Percentiles rank a stretch among this genome's conserved stretches.
Evolutionary conservation across 2,797 vertebrate genomes (phyloP).

Genomic region (Eulemur coronatus): DNA sequence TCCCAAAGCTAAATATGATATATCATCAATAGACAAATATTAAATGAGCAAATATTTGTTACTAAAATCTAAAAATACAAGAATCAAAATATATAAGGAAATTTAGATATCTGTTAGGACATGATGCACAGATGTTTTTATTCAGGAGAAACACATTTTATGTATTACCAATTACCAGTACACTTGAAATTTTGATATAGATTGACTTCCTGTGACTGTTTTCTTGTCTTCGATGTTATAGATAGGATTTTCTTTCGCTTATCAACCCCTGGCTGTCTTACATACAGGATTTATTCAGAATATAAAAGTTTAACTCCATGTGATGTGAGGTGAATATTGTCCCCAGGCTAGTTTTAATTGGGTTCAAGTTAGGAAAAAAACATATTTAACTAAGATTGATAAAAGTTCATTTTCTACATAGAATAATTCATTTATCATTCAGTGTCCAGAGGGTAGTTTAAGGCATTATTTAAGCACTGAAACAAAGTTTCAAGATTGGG

Average conservation of each 20-base stretch:
- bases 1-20: neutral
- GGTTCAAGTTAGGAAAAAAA: neutral
- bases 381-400: neutral
- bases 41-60: neutral
- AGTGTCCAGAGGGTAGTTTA: neutral
- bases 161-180: neutral
- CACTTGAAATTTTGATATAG: neutral
- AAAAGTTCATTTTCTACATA: neutral
- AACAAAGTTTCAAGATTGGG: neutral
- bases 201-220: neutral
- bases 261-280: neutral
- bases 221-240: neutral
- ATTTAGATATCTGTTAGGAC: neutral
- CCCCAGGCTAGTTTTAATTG: neutral
- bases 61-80: neutral
- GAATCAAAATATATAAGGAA: neutral
- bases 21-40: neutral
- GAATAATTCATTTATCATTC: neutral
- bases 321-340: neutral
- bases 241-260: neutral
- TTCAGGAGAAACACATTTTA: neutral
- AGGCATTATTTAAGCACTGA: neutral
- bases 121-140: neutral
- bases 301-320: neutral
- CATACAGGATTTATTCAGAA: neutral